Evolutionary conservation across 2,113 vertebrate genomes (phyloP).

Genomic region (Petrocephalus microphthalmus): DNA sequence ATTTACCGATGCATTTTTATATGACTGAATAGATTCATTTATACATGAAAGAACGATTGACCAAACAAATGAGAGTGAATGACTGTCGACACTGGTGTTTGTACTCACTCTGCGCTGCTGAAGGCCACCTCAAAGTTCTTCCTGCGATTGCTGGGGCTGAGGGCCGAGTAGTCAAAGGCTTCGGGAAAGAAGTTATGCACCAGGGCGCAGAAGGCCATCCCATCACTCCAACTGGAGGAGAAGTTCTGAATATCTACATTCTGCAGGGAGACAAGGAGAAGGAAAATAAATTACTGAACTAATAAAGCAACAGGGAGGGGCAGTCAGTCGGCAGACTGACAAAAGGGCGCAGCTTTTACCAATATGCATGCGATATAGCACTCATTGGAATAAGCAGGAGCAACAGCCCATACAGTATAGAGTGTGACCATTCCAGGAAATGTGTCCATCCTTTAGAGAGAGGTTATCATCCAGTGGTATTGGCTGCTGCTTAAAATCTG

Average conservation of each 20-base stretch:
- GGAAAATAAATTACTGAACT: background rate
- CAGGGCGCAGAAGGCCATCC: constrained; percentile 95
- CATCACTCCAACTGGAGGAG: constrained; percentile 95
- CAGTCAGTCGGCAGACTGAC: background rate
- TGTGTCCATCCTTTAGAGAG: too few species aligned
- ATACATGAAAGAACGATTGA: background rate
- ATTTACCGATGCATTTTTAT: background rate
- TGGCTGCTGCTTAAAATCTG: background rate
- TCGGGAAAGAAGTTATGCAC: constrained; percentile 97
- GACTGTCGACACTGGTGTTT: background rate
- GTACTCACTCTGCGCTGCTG: constrained; percentile 87
- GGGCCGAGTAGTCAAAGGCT: constrained; percentile 83
- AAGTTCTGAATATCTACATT: constrained; percentile 97
- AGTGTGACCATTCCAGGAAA: background rate
- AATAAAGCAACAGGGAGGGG: background rate
- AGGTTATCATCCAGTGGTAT: too few species aligned
- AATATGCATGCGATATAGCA: background rate
- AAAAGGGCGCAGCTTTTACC: background rate
- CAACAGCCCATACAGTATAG: background rate
- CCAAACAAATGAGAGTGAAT: background rate
- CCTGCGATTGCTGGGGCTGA: constrained; percentile 84
- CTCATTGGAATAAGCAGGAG: background rate
- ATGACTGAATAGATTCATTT: background rate
- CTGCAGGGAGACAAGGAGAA: constrained; percentile 46
- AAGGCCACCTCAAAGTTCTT: constrained; percentile 96